Percentiles rank a stretch among this genome's conserved stretches.
phyloP scores from a whole-genome alignment of 1,140 invertebrate species.

The Ceratina calcarata region DNA sequence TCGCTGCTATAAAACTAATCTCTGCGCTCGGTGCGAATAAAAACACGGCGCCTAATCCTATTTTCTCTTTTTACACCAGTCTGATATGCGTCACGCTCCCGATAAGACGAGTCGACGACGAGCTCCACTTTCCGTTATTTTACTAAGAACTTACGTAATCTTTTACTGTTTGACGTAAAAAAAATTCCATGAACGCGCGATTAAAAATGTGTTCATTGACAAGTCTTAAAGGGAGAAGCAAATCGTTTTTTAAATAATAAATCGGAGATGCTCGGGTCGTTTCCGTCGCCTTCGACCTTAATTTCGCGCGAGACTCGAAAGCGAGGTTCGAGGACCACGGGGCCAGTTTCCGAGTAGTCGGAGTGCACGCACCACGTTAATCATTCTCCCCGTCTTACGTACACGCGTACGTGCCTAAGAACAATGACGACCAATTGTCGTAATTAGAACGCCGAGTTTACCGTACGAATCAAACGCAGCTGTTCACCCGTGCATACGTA shows the following conservation, averaged over 20 bases:
- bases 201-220: no score
- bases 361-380: slow-evolving; percentile 24
- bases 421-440: slow-evolving; percentile 61
- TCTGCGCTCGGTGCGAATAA: background rate
- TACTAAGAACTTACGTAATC: no score
- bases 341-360: slow-evolving; percentile 29
- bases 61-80: background rate
- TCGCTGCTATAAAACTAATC: slow-evolving; percentile 4
- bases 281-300: slow-evolving; percentile 23
- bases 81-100: no score
- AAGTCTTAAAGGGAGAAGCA: no score
- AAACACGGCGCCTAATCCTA: background rate
- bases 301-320: slow-evolving; percentile 25
- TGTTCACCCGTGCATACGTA: slow-evolving; percentile 36
- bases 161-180: no score
- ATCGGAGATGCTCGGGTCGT: background rate
- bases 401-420: slow-evolving; percentile 42
- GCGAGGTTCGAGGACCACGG: no score
- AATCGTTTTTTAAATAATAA: background rate
- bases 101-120: no score
- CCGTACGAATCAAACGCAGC: slow-evolving; percentile 57
- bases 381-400: slow-evolving; percentile 40
- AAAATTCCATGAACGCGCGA: no score
- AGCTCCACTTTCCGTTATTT: no score
- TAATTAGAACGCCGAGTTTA: slow-evolving; percentile 57